phyloP scores from a whole-genome alignment of 1,140 invertebrate species.

The Apis dorsata region DNA sequence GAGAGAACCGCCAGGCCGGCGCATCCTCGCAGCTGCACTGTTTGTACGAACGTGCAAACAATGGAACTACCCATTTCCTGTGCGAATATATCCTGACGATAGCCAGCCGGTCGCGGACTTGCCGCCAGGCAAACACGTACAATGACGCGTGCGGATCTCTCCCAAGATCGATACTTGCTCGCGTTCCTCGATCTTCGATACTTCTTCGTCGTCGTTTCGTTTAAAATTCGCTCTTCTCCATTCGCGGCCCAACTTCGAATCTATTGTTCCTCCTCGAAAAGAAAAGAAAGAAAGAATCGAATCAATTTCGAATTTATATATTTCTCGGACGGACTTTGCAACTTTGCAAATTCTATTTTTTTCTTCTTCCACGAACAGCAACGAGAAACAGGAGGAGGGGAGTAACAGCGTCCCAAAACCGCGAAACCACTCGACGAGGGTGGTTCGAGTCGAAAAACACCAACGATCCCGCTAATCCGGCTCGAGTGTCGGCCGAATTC shows the following conservation, averaged over 20 bases:
- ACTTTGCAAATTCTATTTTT: too few relatives aligned
- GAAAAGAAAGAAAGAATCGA: too few relatives aligned
- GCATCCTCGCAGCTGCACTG: constrained; percentile 69
- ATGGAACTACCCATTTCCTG: constrained; percentile 70
- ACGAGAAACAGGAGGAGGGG: too few relatives aligned
- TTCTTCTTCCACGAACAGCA: too few relatives aligned
- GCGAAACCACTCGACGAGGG: not conserved
- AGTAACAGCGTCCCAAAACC: not conserved
- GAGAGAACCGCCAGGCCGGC: constrained; percentile 52
- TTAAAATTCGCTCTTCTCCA: not conserved
- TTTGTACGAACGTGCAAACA: constrained; percentile 77
- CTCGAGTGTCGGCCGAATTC: not conserved
- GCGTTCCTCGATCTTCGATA: constrained; percentile 71
- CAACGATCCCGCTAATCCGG: constrained; percentile 26
- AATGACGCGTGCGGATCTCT: constrained; percentile 41
- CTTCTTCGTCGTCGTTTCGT: not conserved
- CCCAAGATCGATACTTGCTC: constrained; percentile 18
- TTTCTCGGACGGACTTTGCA: too few relatives aligned
- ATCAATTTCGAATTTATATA: too few relatives aligned
- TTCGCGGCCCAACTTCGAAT: not conserved
- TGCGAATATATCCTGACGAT: constrained; percentile 74
- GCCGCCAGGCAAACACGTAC: constrained; percentile 64
- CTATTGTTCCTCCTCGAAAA: too few relatives aligned
- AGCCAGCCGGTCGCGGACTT: constrained; percentile 69
- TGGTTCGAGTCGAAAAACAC: constrained; percentile 14